Percentiles rank a stretch among this genome's conserved stretches.
Evolutionary conservation across 2,113 vertebrate species (phyloP).

Genomic region (Rynchops niger): DNA sequence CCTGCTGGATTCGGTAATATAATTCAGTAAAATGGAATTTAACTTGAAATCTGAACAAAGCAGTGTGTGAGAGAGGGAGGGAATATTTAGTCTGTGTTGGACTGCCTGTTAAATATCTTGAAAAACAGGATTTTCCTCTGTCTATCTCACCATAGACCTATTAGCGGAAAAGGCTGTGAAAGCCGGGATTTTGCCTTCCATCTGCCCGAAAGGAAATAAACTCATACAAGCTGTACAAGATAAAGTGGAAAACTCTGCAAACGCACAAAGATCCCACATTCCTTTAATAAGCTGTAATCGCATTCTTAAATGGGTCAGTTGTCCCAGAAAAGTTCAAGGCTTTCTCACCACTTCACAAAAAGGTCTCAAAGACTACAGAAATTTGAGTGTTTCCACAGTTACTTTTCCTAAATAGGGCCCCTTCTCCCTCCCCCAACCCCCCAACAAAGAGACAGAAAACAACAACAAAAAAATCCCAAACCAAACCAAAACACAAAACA

Average conservation of each 20-base stretch:
- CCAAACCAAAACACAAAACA: background rate
- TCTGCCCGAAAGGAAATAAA: background rate
- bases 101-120: background rate
- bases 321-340: background rate
- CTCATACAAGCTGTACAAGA: background rate
- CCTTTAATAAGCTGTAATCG: background rate
- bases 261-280: background rate
- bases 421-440: no score
- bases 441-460: background rate
- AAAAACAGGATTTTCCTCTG: background rate
- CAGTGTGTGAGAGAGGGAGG: background rate
- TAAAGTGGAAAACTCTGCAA: background rate
- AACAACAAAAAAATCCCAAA: no score
- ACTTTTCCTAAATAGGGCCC: background rate
- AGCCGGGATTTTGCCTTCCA: background rate
- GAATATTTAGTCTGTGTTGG: background rate
- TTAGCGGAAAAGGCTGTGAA: background rate
- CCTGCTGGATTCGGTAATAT: background rate
- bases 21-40: conserved; percentile 2
- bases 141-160: background rate
- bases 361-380: background rate
- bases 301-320: background rate
- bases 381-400: background rate
- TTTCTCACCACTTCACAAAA: background rate
- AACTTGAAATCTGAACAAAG: background rate